A percentile compares a stretch with the other conserved stretches of the same genome.
phyloP scores from a whole-genome alignment of 2,888 invertebrate genomes.

The Galerucella calmariensis region DNA sequence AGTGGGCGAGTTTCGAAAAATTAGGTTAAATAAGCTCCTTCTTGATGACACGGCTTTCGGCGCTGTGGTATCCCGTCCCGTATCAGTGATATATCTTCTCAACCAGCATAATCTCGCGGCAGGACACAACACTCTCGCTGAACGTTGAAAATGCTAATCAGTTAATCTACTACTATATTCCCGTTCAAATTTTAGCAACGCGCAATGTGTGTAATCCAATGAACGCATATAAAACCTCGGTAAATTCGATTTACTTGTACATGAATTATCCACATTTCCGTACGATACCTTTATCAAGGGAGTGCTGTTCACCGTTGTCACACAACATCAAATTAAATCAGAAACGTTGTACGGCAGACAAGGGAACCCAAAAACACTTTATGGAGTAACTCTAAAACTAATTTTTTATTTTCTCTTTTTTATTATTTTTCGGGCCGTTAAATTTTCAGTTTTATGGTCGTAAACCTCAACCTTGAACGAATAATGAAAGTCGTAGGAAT shows the following conservation, averaged over 20 bases:
- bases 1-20: not conserved
- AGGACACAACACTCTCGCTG: conserved; percentile 5
- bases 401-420: not conserved
- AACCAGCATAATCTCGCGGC: conserved; percentile 16
- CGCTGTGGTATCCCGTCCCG: not conserved
- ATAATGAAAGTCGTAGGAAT: not conserved
- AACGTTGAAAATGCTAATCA: conserved; percentile 34
- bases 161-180: conserved; percentile 37
- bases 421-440: not conserved
- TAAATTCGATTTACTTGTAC: conserved; percentile 38
- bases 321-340: conserved; percentile 20
- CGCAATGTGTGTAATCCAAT: conserved; percentile 40
- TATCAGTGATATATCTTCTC: conserved; percentile 7
- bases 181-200: conserved; percentile 36
- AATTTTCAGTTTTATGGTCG: not conserved
- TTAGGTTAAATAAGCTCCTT: not conserved
- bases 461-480: not conserved
- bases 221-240: conserved; percentile 36
- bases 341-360: conserved; percentile 11
- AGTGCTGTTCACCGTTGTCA: conserved; percentile 21
- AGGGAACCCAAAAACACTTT: not conserved
- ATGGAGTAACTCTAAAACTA: not conserved
- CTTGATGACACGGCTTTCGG: conserved; percentile 6
- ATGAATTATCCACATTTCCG: conserved; percentile 32
- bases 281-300: conserved; percentile 24